phyloP scores from a whole-genome alignment of 2,888 invertebrate genomes.

The Melinaea marsaeus region DNA sequence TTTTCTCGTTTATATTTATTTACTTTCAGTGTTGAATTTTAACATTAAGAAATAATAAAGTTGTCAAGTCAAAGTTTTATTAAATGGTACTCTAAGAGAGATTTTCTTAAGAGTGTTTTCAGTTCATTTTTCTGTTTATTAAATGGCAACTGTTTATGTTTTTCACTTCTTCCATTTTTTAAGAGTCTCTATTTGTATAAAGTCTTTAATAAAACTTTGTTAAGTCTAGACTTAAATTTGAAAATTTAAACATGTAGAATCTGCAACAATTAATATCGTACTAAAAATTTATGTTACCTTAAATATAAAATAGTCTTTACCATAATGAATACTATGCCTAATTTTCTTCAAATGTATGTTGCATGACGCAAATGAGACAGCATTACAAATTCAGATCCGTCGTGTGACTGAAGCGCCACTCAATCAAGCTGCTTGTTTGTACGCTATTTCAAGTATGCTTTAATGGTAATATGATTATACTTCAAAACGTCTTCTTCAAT shows the following conservation, averaged over 20 bases:
- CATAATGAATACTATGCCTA: conserved; percentile 1
- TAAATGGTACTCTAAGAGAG: background rate
- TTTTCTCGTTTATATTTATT: conserved; percentile 4
- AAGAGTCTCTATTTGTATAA: too few species aligned
- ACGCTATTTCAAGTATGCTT: conserved; percentile 10
- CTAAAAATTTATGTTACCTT: too few species aligned
- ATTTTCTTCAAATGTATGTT: conserved; percentile 6
- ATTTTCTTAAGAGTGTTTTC: background rate
- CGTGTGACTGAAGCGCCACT: conserved; percentile 13
- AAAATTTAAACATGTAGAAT: too few species aligned
- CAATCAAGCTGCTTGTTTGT: conserved; percentile 19
- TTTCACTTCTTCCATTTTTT: too few species aligned
- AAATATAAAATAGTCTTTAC: background rate
- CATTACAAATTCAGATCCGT: conserved; percentile 25
- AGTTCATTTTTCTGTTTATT: too few species aligned
- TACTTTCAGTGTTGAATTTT: conserved; percentile 1
- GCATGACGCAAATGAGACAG: conserved; percentile 20
- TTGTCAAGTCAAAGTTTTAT: background rate
- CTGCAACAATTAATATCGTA: too few species aligned
- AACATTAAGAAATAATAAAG: conserved; percentile 1
- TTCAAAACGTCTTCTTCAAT: too few species aligned
- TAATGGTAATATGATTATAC: too few species aligned
- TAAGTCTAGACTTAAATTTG: too few species aligned
- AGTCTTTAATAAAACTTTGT: too few species aligned
- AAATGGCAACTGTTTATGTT: too few species aligned